Conservation (phyloP, 1,140 invertebrate species). For the Lucilia sericata region DNA sequence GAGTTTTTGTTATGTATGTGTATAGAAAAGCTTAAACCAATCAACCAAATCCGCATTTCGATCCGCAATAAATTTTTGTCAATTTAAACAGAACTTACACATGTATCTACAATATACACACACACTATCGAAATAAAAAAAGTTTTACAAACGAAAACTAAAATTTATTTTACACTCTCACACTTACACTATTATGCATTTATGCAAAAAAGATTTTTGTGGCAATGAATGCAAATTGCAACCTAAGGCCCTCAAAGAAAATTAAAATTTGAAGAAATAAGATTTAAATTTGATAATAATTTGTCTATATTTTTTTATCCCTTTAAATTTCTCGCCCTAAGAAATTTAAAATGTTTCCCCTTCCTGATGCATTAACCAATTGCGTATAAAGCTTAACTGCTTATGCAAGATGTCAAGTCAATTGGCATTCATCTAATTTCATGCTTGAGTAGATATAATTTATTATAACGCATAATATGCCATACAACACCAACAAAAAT, state of each 20-base stretch:
- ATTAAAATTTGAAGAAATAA: too few species aligned
- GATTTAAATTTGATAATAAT: too few species aligned
- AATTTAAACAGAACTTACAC: constrained; percentile 30
- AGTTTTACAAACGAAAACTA: constrained; percentile 28
- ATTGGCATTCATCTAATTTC: constrained; percentile 45
- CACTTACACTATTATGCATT: neutral
- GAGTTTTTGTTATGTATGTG: constrained; percentile 31
- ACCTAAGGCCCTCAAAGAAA: neutral
- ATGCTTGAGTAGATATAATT: constrained; percentile 45
- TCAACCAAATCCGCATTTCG: constrained; percentile 40
- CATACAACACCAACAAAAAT: constrained; percentile 10
- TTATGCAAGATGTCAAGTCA: constrained; percentile 45
- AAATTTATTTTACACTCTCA: constrained; percentile 38
- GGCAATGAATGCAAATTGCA: neutral
- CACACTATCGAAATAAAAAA: neutral
- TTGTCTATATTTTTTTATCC: too few species aligned
- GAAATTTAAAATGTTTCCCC: too few species aligned
- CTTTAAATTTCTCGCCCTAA: too few species aligned
- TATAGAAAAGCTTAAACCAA: constrained; percentile 27
- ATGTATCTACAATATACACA: too few species aligned
- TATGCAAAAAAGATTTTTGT: constrained; percentile 27
- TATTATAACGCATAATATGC: constrained; percentile 37
- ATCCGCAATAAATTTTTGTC: constrained; percentile 44
- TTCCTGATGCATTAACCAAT: neutral
- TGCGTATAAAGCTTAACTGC: constrained; percentile 42